These are phyloP conservation scores for Tenodera sinensis DNA, from an alignment of 2,888 invertebrate genomes.

Conservation along the genomic window DNA sequence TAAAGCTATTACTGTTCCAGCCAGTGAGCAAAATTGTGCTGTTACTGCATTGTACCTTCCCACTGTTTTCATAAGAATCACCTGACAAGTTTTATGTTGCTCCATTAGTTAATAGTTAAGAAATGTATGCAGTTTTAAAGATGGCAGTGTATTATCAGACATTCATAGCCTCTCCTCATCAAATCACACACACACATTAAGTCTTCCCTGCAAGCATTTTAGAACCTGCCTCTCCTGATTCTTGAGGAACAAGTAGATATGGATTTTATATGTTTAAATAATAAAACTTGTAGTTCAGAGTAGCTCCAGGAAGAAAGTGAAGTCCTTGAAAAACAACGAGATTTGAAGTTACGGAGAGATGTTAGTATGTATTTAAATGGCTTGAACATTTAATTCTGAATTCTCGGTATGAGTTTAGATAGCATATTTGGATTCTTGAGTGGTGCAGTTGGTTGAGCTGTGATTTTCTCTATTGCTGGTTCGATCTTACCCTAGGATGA, in stretches of 20 bases:
- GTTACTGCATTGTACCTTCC: background rate
- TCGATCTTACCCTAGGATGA: too few relatives aligned
- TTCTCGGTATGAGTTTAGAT: background rate
- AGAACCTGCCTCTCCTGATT: background rate
- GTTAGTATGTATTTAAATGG: background rate
- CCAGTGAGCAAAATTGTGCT: background rate
- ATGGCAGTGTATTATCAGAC: too few relatives aligned
- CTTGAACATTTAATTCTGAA: background rate
- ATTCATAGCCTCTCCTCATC: background rate
- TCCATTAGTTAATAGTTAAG: background rate
- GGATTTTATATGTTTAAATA: background rate
- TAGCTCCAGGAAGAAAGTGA: background rate
- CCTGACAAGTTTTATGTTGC: background rate
- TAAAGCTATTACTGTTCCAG: background rate
- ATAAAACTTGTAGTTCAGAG: background rate
- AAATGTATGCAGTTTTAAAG: background rate
- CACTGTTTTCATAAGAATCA: background rate
- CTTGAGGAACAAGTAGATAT: background rate
- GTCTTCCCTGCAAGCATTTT: too few relatives aligned
- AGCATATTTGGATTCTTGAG: background rate
- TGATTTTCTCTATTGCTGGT: too few relatives aligned
- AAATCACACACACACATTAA: background rate
- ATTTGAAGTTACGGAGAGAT: background rate
- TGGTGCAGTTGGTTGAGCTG: too few relatives aligned
- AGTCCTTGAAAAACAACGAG: too few relatives aligned